Conservation (phyloP, 92 coral and sea anemone genomes). For the Desmophyllum pertusum region DNA sequence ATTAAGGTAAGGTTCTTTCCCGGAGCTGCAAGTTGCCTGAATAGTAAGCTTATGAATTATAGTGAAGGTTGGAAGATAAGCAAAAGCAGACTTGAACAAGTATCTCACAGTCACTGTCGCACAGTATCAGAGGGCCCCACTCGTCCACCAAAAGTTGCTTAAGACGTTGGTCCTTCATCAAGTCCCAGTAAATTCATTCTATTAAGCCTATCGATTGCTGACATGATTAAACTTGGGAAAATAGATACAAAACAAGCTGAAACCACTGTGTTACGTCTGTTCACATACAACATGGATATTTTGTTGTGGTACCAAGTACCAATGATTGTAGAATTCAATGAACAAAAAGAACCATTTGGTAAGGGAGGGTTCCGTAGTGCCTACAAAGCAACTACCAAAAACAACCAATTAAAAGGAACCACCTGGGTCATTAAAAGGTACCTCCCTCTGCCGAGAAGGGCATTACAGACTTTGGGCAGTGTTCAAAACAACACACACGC, state of each 20-base stretch:
- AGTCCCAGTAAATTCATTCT: constrained; percentile 69
- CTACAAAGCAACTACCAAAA: constrained; percentile 48
- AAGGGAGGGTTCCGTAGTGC: constrained; percentile 56
- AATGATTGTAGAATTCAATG: constrained; percentile 41
- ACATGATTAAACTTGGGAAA: constrained; percentile 69
- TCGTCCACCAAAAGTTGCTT: neutral
- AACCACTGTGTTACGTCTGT: constrained; percentile 43
- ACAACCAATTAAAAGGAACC: constrained; percentile 23
- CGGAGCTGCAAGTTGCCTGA: constrained; percentile 1
- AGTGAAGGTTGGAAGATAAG: constrained; percentile 1
- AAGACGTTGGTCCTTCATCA: neutral
- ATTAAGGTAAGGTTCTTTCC: constrained; percentile 44
- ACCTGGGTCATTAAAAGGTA: constrained; percentile 70
- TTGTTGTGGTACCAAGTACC: constrained; percentile 52
- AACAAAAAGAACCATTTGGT: constrained; percentile 35
- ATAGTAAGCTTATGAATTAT: too few relatives aligned
- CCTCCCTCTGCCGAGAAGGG: constrained; percentile 38
- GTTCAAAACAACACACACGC: constrained; percentile 52
- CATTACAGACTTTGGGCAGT: constrained; percentile 30
- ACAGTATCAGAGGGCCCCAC: constrained; percentile 1
- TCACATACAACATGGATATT: constrained; percentile 39
- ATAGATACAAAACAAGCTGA: constrained; percentile 33
- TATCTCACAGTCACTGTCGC: neutral
- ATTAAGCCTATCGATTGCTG: constrained; percentile 52
- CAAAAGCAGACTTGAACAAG: neutral